Percentiles rank a stretch among this genome's conserved stretches.
Conservation (phyloP, 1,140 invertebrate genomes). For the Drosophila neocordata region DNA sequence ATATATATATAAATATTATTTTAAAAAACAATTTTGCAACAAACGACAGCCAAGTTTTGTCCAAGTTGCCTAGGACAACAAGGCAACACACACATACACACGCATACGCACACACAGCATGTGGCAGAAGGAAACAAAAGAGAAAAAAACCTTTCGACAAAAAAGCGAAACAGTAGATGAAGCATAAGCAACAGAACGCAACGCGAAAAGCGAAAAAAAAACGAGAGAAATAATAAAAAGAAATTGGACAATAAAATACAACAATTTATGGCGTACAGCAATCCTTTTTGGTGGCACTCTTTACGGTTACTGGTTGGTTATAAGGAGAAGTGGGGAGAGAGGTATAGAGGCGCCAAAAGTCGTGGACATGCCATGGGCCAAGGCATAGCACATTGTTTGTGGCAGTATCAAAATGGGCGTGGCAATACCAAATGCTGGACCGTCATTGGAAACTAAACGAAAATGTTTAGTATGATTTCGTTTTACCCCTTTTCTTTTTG, state of each 20-base stretch:
- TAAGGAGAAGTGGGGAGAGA: background rate
- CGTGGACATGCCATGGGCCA: constrained; percentile 48
- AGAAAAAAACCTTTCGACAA: constrained; percentile 36
- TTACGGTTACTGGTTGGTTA: constrained; percentile 27
- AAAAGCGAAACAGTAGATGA: constrained; percentile 68
- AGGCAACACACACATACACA: background rate
- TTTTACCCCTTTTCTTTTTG: constrained; percentile 41
- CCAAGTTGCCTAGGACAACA: constrained; percentile 53
- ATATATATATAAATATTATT: constrained; percentile 57
- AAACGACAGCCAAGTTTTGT: constrained; percentile 62
- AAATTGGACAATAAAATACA: constrained; percentile 82
- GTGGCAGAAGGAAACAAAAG: constrained; percentile 63
- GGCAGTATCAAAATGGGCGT: constrained; percentile 35
- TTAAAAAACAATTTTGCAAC: constrained; percentile 68
- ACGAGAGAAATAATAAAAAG: constrained; percentile 78
- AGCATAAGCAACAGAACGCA: constrained; percentile 69
- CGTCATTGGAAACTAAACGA: constrained; percentile 79
- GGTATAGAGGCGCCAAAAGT: constrained; percentile 54
- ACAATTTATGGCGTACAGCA: constrained; percentile 77
- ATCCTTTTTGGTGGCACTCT: constrained; percentile 72
- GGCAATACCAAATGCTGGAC: constrained; percentile 9
- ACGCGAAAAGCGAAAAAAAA: constrained; percentile 63
- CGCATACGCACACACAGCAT: constrained; percentile 41
- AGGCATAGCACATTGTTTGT: constrained; percentile 63
- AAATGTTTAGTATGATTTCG: constrained; percentile 77